Conservation (phyloP, 2,113 vertebrate genomes). For the Genyomyrus donnyi region DNA sequence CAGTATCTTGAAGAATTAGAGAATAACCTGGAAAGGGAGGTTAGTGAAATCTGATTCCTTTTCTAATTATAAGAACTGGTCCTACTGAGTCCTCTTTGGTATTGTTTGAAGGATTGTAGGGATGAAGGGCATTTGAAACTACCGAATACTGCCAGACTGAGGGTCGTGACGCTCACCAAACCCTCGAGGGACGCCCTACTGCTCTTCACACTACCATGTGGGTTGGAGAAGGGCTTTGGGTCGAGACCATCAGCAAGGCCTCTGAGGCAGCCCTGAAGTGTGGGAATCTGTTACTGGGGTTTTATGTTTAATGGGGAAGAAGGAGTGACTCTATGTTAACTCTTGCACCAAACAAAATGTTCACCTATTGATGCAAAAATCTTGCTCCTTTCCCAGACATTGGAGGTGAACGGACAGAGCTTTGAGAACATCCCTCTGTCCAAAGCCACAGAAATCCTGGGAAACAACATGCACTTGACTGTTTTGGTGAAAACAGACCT, state of each 20-base stretch:
- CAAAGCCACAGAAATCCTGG: slow-evolving; percentile 96
- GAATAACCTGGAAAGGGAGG: slow-evolving; percentile 95
- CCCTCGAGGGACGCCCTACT: slow-evolving; percentile 85
- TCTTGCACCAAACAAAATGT: neutral
- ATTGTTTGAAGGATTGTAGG: too few relatives aligned
- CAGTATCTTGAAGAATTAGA: slow-evolving; percentile 96
- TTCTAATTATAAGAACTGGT: neutral
- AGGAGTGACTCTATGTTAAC: too few relatives aligned
- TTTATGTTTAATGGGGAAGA: too few relatives aligned
- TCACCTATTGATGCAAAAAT: neutral
- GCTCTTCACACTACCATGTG: slow-evolving; percentile 86
- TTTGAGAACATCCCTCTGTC: slow-evolving; percentile 95
- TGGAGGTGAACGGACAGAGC: slow-evolving; percentile 92
- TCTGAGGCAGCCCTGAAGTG: slow-evolving; percentile 88
- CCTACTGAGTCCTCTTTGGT: neutral
- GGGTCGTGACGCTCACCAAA: slow-evolving; percentile 87
- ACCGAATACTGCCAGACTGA: slow-evolving; percentile 92
- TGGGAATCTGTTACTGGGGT: slow-evolving; percentile 50
- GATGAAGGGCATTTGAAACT: slow-evolving; percentile 88
- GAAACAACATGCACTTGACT: slow-evolving; percentile 96
- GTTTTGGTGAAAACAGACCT: slow-evolving; percentile 99
- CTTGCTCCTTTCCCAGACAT: slow-evolving; percentile 62
- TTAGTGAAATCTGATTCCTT: slow-evolving; percentile 41
- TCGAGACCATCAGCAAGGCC: slow-evolving; percentile 87
- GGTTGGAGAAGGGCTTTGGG: slow-evolving; percentile 91